Conservation (phyloP, 2,113 vertebrate genomes). For the Polypterus senegalus region DNA sequence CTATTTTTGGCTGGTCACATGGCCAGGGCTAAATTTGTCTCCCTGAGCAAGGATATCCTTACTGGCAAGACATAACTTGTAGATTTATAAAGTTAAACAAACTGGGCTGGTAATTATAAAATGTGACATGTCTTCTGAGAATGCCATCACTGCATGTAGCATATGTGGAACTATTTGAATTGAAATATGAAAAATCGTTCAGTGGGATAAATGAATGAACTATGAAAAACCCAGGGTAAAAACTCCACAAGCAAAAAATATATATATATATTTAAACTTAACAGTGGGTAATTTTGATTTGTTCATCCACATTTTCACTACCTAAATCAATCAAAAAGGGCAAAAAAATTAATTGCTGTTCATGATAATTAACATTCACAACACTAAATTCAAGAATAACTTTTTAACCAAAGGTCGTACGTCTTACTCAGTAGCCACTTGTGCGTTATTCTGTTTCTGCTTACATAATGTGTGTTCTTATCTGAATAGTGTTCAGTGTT, state of each 20-base stretch:
- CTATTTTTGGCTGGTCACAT: conserved; percentile 12
- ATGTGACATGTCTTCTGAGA: not conserved
- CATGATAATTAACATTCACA: too few species aligned
- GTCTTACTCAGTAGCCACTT: too few species aligned
- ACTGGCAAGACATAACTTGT: conserved; percentile 5
- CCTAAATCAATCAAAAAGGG: not conserved
- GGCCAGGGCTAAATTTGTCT: conserved; percentile 11
- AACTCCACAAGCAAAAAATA: not conserved
- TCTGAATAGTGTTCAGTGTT: too few species aligned
- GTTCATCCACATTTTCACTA: not conserved
- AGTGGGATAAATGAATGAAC: not conserved
- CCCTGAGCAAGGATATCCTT: conserved; percentile 11
- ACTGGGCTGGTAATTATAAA: not conserved
- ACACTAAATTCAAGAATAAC: too few species aligned
- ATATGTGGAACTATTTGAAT: not conserved
- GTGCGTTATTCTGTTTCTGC: too few species aligned
- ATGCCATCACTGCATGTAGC: not conserved
- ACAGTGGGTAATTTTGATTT: not conserved
- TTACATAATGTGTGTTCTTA: too few species aligned
- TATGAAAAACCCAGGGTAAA: not conserved
- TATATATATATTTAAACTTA: not conserved
- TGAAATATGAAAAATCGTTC: not conserved
- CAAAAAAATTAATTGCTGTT: not conserved
- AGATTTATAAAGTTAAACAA: not conserved
- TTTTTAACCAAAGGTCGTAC: too few species aligned